These are phyloP conservation scores for Antigone vipio DNA, from an alignment of 2,113 vertebrate genomes.

Conservation along the genomic window DNA sequence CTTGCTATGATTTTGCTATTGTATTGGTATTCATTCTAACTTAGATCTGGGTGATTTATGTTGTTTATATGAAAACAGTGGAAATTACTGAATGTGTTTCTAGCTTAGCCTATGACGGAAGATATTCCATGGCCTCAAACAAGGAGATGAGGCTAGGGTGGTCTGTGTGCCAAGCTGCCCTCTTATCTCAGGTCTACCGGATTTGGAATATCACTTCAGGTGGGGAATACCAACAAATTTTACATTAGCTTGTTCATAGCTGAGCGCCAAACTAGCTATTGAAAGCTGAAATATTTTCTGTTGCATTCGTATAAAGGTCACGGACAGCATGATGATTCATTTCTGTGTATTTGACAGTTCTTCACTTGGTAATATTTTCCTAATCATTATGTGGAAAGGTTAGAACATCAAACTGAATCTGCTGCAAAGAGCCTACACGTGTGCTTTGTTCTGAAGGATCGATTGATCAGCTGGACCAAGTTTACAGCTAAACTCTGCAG, in stretches of 20 bases:
- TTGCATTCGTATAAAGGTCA: not conserved
- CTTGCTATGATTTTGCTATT: slow-evolving; percentile 35
- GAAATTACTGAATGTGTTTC: slow-evolving; percentile 4
- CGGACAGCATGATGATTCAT: not conserved
- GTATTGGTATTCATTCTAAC: slow-evolving; percentile 27
- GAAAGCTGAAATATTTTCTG: not conserved
- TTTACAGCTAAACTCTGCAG: not conserved
- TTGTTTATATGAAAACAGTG: slow-evolving; percentile 30
- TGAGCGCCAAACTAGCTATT: not conserved
- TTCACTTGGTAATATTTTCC: slow-evolving; percentile 29
- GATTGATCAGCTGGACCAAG: not conserved
- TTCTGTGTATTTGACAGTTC: not conserved
- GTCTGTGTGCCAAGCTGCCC: not conserved
- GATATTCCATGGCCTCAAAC: not conserved
- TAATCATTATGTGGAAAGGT: not conserved
- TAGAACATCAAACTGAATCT: not conserved
- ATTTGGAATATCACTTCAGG: not conserved
- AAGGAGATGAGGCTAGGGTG: not conserved
- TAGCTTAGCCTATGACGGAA: not conserved
- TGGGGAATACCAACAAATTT: not conserved
- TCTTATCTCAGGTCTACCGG: not conserved
- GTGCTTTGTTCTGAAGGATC: not conserved
- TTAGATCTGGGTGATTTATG: slow-evolving; percentile 25
- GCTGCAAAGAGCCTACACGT: not conserved
- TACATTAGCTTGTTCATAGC: not conserved